Evolutionary conservation across 2,797 vertebrate genomes (phyloP), one percentile per base, ranked within the genome.

Genomic region (Aulostomus chinensis): DNA sequence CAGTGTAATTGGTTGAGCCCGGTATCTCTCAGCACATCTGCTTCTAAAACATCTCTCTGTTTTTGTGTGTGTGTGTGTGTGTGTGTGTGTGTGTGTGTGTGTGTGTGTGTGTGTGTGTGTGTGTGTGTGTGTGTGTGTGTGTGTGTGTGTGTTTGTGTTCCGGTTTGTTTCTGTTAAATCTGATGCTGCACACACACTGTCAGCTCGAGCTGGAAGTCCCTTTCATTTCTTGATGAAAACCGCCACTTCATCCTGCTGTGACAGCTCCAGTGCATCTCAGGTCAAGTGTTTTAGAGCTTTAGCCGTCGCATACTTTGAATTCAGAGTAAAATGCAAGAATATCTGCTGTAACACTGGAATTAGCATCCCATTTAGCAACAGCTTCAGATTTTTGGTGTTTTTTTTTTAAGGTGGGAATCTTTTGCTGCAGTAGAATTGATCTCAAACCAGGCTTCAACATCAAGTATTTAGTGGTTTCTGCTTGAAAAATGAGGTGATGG

Each of bases 221-320:
- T 45, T 50, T 45, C 35, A 51, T 34, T 10, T 48, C 22, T 24
- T 12, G 28, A 2, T 38, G 22, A 39, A 13, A 10, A 10, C 42
- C 25, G 17, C 24, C 18, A 12, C 29, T 60, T 36, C 6, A 5
- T 66, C 16, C 29, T 14, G 7, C 21, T n/a, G 30, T 35, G 30
- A 40, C 51, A 10, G 29, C 53, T 4, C 2, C 18, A 50, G 53
- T 54, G 52, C 40, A 45, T 55, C 28, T 62, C 18, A 57, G 42
- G 28, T 60, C 55, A 57, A 52, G 6, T 33, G 2, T 37, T 18
- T 14, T 28, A 34, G 12, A 25, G n/a, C 7, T 50, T 58, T 30
- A 51, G 34, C 38, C 21, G 25, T 52, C 25, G 0, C 10, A 6
- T 30, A 1, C 10, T 42, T 55, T 7, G 34, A 20, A 21, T 38